A percentile compares a stretch with the other conserved stretches of the same genome.
phyloP scores from a whole-genome alignment of 2,113 vertebrate genomes.

The Equus przewalskii region DNA sequence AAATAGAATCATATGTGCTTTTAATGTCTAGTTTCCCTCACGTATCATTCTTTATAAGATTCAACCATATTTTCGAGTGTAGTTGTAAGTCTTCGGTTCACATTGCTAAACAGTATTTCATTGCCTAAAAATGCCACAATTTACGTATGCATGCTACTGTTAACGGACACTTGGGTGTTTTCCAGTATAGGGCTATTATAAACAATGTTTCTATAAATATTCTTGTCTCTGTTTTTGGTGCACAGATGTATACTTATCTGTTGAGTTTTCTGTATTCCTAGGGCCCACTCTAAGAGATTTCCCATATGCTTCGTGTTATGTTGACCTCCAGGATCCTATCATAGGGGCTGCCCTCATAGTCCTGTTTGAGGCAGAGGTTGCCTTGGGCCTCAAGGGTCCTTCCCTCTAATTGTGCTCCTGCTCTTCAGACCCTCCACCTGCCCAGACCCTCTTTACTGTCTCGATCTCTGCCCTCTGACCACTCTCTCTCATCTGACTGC shows the following conservation, averaged over 20 bases:
- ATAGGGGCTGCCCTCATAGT: not conserved
- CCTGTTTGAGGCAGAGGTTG: not conserved
- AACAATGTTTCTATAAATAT: constrained; percentile 39
- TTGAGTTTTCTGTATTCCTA: not conserved
- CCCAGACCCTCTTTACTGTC: not conserved
- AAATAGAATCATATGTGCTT: not conserved
- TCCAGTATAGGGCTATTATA: not conserved
- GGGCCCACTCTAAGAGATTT: not conserved
- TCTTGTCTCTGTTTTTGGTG: not conserved
- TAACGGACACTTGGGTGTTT: not conserved
- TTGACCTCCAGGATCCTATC: not conserved
- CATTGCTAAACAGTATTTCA: not conserved
- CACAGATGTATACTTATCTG: not conserved
- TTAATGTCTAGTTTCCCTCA: not conserved
- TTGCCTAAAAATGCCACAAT: not conserved
- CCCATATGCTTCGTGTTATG: not conserved
- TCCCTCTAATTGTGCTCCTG: not conserved
- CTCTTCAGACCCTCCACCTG: not conserved
- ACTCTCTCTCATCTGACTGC: not conserved
- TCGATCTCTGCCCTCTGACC: not conserved
- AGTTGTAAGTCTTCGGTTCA: not conserved
- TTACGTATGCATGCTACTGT: not conserved
- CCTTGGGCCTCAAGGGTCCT: not conserved
- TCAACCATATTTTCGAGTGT: not conserved
- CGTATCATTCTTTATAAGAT: not conserved